A percentile compares a stretch with the other conserved stretches of the same genome.
Conservation (phyloP, 1,140 invertebrate species). For the Pteromalus puparum region DNA sequence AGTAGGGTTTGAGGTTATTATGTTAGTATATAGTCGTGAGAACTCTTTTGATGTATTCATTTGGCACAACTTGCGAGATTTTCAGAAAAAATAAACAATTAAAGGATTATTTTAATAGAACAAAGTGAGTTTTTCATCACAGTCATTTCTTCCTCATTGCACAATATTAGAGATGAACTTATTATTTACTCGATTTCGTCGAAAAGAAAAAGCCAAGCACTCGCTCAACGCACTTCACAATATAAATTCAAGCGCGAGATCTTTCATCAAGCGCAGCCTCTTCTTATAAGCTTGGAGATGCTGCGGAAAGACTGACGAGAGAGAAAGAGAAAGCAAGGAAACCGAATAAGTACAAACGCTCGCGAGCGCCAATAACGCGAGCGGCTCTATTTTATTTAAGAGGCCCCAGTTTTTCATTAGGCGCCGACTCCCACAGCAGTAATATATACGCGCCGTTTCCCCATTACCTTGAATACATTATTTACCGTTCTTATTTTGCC, state of each 20-base stretch:
- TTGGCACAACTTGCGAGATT: too few relatives aligned
- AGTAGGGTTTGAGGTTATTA: too few relatives aligned
- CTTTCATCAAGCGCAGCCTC: conserved; percentile 28
- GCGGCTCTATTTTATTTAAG: conserved; percentile 75
- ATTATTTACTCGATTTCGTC: conserved; percentile 5
- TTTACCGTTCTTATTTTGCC: conserved; percentile 69
- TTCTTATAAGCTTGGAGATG: neutral
- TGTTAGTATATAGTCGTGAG: too few relatives aligned
- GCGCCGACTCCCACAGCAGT: conserved; percentile 38
- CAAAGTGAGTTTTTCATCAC: neutral
- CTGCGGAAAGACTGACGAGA: conserved; percentile 1
- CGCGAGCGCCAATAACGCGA: conserved; percentile 69
- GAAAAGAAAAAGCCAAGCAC: conserved; percentile 48
- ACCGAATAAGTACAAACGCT: conserved; percentile 43
- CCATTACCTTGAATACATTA: conserved; percentile 67
- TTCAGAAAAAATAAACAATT: too few relatives aligned
- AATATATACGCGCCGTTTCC: conserved; percentile 36
- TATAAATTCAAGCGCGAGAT: conserved; percentile 28
- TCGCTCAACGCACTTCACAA: conserved; percentile 11
- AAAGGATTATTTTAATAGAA: too few relatives aligned
- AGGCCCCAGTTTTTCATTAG: conserved; percentile 73
- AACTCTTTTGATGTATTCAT: too few relatives aligned
- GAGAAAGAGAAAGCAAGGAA: neutral
- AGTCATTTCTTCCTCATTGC: neutral
- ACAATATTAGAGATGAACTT: neutral